Evolutionary conservation across 2,888 invertebrate genomes (phyloP), one percentile per base, ranked within the genome.

Genomic region (Mimachlamys varia): DNA sequence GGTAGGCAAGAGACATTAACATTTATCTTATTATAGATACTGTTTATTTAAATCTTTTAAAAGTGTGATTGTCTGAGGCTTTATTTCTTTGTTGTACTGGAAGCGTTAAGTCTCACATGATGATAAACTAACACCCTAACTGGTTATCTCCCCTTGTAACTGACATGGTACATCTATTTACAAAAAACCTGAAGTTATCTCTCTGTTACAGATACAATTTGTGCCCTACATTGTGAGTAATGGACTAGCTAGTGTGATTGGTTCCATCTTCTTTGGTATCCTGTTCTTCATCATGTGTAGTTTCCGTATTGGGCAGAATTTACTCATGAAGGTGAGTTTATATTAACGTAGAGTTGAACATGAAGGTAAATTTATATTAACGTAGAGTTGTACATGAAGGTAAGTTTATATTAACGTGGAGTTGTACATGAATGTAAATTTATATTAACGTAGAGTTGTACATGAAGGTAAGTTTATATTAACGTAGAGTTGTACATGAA

Each of bases 221-320:
- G 97, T 97, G 76, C 98, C 98, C 0, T 99, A 99, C 96, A 93
- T 98, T n/a, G 97, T 97, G 17, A 96, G 98, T 27, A 92, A 95
- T 15, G 97, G 97, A 0, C 95, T 98, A 53, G 92, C 97, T 0
- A 93, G 96, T 0, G 96, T 98, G 0, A 22, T 98, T 0, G 87
- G 97, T 0, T 95, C 97, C 0, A 95, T 97, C 0, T 96, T 97
- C 58, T 94, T 95, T 92, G 98, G 97, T 0, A 93, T 97, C 0
- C 91, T 98, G 13, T 98, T 98, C 96, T 97, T 96, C 0, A 17
- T 98, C 0, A 94, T 98, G 94, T 96, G 97, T 0, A 97, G 97
- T 94, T 98, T 97, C 95, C 95, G 97, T 37, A 97, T 97, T 93
- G 98, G 98, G 0, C 97, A 98, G 88, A 97, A 97, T 91, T 96